phyloP scores from a whole-genome alignment of 2,113 vertebrate species.

The Nipponia nippon region DNA sequence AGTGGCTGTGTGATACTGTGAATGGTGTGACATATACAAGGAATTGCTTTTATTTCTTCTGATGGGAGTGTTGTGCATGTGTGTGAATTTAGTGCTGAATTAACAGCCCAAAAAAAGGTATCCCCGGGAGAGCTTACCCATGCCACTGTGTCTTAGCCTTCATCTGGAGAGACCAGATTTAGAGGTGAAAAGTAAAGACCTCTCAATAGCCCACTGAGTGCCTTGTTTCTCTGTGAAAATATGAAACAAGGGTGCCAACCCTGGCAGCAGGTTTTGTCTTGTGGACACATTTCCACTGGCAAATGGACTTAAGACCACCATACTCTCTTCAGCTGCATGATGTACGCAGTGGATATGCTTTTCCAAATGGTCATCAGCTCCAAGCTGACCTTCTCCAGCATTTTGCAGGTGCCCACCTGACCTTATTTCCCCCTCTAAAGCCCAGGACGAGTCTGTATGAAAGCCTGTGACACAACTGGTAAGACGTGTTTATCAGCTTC shows the following conservation, averaged over 20 bases:
- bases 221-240: neutral
- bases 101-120: neutral
- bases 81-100: slow-evolving; percentile 9
- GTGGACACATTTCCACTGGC: slow-evolving; percentile 4
- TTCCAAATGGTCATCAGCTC: neutral
- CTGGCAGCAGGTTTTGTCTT: neutral
- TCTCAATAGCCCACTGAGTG: neutral
- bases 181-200: slow-evolving; percentile 31
- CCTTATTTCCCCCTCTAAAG: neutral
- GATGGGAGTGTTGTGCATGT: neutral
- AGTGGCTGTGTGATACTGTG: neutral
- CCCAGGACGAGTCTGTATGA: neutral
- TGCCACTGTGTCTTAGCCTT: neutral
- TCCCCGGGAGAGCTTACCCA: neutral
- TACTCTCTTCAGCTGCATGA: neutral
- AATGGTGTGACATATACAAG: slow-evolving; percentile 29
- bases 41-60: slow-evolving; percentile 59
- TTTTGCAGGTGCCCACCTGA: neutral
- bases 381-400: neutral
- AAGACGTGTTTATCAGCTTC: neutral
- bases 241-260: neutral
- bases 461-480: neutral
- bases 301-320: neutral
- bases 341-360: neutral
- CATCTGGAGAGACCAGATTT: neutral